Evolutionary conservation across 2,888 invertebrate species (phyloP).

Genomic region (Pasiphila rectangulata): DNA sequence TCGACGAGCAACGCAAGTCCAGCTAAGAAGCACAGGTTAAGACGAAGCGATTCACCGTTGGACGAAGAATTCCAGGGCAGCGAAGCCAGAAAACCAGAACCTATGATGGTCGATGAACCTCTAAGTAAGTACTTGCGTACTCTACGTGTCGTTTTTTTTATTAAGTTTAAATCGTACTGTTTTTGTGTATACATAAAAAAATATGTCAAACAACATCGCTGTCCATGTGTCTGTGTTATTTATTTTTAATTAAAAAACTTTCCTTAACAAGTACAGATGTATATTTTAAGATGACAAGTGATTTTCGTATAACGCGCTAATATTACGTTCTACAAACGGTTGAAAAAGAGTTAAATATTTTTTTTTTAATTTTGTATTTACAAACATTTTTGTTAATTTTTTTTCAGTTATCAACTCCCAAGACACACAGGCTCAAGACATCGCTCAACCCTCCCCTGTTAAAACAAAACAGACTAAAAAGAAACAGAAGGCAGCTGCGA

Average conservation of each 20-base stretch:
- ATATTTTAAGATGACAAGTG: no score
- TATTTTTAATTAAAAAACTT: no score
- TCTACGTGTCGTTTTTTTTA: no score
- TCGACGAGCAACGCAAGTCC: slow-evolving; percentile 41
- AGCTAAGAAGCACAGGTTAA: slow-evolving; percentile 23
- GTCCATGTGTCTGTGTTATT: no score
- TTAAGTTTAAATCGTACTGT: no score
- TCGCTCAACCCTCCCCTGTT: slow-evolving; percentile 35
- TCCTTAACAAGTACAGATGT: no score
- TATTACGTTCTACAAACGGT: no score
- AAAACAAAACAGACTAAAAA: slow-evolving; percentile 51
- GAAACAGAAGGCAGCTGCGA: slow-evolving; percentile 46
- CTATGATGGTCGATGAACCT: slow-evolving; percentile 10
- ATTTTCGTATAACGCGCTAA: no score
- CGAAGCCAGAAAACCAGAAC: slow-evolving; percentile 9
- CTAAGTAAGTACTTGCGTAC: slow-evolving; percentile 18
- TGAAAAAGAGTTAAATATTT: background rate
- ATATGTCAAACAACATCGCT: no score
- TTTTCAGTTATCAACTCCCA: slow-evolving; percentile 49
- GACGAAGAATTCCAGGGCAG: slow-evolving; percentile 46
- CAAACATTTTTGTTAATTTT: background rate
- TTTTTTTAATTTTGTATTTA: no score
- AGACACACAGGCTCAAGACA: slow-evolving; percentile 32
- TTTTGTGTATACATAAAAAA: no score
- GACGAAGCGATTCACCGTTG: slow-evolving; percentile 30